Evolutionary conservation across 2,888 invertebrate species (phyloP).

Genomic region (Sarcophaga variegata): DNA sequence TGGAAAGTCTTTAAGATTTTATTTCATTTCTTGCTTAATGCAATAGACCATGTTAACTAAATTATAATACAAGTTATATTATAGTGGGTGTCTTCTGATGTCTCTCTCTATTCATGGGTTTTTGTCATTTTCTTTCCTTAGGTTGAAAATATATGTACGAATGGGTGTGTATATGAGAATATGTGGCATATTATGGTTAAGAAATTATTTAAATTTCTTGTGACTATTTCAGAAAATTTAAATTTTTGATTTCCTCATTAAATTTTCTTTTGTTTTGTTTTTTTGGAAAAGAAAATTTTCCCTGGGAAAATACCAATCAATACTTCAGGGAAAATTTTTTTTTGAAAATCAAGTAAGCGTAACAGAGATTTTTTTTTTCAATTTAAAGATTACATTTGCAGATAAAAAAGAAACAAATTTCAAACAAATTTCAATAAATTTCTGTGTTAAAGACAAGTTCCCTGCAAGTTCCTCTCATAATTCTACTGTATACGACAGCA

Average conservation of each 20-base stretch:
- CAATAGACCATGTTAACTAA: slow-evolving; percentile 15
- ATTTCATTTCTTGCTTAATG: neutral
- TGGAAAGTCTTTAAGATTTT: slow-evolving; percentile 52
- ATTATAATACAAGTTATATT: slow-evolving; percentile 47
- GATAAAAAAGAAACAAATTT: slow-evolving; percentile 17
- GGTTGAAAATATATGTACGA: slow-evolving; percentile 29
- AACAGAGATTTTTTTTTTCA: slow-evolving; percentile 42
- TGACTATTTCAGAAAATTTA: neutral
- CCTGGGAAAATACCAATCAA: slow-evolving; percentile 62
- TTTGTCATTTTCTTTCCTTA: slow-evolving; percentile 51
- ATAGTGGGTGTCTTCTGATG: slow-evolving; percentile 29
- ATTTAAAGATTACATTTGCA: neutral
- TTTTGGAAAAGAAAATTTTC: neutral
- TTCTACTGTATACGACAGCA: too few relatives aligned
- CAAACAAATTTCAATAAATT: too few relatives aligned
- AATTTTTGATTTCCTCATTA: slow-evolving; percentile 31
- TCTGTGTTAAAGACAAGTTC: too few relatives aligned
- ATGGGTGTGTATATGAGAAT: slow-evolving; percentile 28
- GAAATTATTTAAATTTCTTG: neutral
- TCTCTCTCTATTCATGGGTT: neutral
- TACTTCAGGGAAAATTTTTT: slow-evolving; percentile 18
- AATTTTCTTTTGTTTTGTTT: slow-evolving; percentile 12
- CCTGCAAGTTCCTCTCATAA: too few relatives aligned
- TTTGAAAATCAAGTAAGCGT: slow-evolving; percentile 45
- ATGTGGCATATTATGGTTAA: too few relatives aligned